phyloP scores from a whole-genome alignment of 2,888 invertebrate species.

The Coenonympha arcania region DNA sequence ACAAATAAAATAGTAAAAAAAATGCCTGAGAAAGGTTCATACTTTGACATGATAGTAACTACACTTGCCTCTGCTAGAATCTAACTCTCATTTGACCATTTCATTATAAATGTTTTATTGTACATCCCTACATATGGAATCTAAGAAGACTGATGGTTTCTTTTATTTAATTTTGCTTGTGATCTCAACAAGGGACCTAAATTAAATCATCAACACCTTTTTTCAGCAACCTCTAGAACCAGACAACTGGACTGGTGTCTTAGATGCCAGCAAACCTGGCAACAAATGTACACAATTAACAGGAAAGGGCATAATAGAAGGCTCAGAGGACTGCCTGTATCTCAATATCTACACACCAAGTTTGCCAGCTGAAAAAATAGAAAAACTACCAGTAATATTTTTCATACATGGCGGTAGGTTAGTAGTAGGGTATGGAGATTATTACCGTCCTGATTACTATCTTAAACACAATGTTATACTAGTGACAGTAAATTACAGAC shows the following conservation, averaged over 20 bases:
- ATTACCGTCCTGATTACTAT: constrained; percentile 57
- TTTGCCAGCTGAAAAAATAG: constrained; percentile 48
- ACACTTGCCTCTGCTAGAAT: too few species aligned
- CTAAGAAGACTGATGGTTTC: too few species aligned
- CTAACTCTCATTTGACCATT: too few species aligned
- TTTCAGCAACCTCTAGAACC: constrained; percentile 53
- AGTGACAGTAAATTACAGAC: constrained; percentile 58
- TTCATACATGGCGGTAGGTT: constrained; percentile 75
- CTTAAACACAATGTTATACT: constrained; percentile 52
- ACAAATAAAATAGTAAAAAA: too few species aligned
- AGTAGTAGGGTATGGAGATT: constrained; percentile 69
- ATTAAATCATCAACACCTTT: too few species aligned
- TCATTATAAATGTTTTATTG: too few species aligned
- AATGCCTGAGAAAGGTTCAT: too few species aligned
- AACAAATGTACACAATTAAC: constrained; percentile 61
- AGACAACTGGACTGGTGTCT: constrained; percentile 47
- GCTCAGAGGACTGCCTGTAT: constrained; percentile 79
- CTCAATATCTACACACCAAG: constrained; percentile 78
- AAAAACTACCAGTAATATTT: constrained; percentile 67
- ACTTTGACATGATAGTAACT: too few species aligned
- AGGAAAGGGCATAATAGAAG: constrained; percentile 50
- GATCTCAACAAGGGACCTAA: too few species aligned
- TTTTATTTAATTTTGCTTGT: too few species aligned
- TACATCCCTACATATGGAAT: too few species aligned
- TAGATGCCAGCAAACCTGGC: constrained; percentile 58